phyloP scores from a whole-genome alignment of 2,113 vertebrate genomes.

The Chunga burmeisteri region DNA sequence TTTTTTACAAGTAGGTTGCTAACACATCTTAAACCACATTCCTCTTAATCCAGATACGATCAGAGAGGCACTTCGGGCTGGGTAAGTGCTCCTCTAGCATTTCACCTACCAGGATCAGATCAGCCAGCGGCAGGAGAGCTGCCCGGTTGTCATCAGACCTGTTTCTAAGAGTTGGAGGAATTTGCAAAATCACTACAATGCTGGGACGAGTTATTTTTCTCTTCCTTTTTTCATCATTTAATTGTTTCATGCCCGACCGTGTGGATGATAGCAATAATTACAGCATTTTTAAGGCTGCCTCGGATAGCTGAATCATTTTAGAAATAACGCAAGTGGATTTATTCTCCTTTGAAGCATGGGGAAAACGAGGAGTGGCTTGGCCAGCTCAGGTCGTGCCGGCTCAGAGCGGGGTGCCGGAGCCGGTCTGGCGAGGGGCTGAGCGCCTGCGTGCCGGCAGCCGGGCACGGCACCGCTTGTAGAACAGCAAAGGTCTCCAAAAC shows the following conservation, averaged over 20 bases:
- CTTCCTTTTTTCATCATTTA: background rate
- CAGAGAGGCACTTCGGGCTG: background rate
- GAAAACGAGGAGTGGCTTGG: background rate
- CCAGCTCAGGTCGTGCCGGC: background rate
- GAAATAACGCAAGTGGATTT: background rate
- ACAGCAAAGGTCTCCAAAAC: background rate
- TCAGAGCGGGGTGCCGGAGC: background rate
- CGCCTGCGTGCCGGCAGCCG: fast-evolving
- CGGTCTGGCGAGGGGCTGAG: background rate
- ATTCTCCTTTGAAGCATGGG: background rate
- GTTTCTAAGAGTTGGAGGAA: background rate
- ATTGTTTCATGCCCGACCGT: background rate
- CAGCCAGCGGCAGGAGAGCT: background rate
- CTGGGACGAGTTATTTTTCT: background rate
- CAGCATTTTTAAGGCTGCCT: background rate
- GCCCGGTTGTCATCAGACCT: background rate
- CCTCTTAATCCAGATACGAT: background rate
- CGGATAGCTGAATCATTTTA: background rate
- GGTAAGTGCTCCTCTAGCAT: background rate
- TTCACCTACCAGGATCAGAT: background rate
- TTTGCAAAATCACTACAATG: background rate
- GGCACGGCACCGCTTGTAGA: background rate
- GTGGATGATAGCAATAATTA: background rate
- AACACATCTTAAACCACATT: background rate
- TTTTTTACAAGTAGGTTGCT: background rate